Evolutionary conservation across 2,797 vertebrate genomes (phyloP), one percentile per base, ranked within the genome.

Genomic region (Centroberyx gerrardi): DNA sequence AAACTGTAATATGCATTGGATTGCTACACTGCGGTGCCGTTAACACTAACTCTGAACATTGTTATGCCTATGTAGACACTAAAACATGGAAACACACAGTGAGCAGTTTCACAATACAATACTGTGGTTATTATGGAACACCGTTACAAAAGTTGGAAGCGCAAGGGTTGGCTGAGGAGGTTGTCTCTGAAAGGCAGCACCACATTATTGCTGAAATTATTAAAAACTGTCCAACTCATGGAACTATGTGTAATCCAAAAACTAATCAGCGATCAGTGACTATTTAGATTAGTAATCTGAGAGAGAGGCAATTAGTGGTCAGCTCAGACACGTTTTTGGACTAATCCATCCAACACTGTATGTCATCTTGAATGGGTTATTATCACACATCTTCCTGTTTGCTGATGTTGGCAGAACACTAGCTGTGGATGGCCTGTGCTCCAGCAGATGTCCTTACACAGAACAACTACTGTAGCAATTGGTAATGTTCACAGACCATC

Each of bases 241-340:
- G 49, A 77, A 58, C 74, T 63, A 49, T 59, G 9, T 27, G 44
- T 53, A 36, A 61, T 75, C 68, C 71, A 80, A 87, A 85, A 81
- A 86, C 68, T 61, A 76, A 77, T 75, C 73, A 65, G 63, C 7
- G 73, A 62, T 59, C 40, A 10, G 44, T 46, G 51, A 51, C 9
- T 76, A 59, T 83, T 83, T 61, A 40, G 42, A 62, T 72, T 61
- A 70, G 72, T 78, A 74, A 78, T 75, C 15, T 44, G 62, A 72
- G 22, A 64, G 42, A 70, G 70, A 83, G 82, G 49, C 54, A 60
- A 54, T 61, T 83, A 40, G 51, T 72, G 53, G 46, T 83, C 40
- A 54, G 14, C 36, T 71, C 38, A 17, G 3, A 48, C 44, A 64
- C 18, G 5, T 33, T 74, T 68, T 66, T 27, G 3, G 56, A 53